phyloP scores from a whole-genome alignment of 2,113 vertebrate species.

The Piprites chloris region DNA sequence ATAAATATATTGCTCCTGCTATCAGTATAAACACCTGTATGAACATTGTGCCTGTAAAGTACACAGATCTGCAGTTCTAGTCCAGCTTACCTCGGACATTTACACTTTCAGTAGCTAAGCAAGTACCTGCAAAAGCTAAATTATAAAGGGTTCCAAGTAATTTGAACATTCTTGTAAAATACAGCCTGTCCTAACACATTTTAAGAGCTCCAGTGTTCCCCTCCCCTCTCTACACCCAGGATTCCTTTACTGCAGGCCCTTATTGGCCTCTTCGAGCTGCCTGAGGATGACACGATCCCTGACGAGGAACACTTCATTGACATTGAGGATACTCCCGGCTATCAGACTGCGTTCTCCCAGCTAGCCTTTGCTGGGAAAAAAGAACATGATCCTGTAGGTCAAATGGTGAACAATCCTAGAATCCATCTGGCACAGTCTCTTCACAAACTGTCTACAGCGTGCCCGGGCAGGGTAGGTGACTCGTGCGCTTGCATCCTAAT shows the following conservation, averaged over 20 bases:
- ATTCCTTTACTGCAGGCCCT: conserved; percentile 92
- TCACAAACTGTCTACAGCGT: conserved; percentile 93
- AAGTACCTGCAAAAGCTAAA: not conserved
- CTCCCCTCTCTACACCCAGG: conserved; percentile 66
- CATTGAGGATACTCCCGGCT: conserved; percentile 95
- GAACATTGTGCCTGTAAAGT: not conserved
- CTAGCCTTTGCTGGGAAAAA: conserved; percentile 96
- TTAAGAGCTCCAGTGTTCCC: not conserved
- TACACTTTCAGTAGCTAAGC: not conserved
- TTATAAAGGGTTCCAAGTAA: not conserved
- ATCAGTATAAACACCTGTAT: not conserved
- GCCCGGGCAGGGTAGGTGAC: conserved; percentile 88
- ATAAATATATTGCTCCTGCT: not conserved
- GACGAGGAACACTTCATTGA: conserved; percentile 98
- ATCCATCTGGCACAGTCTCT: conserved; percentile 95
- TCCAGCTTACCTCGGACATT: not conserved
- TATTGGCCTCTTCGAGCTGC: conserved; percentile 95
- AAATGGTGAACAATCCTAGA: conserved; percentile 91
- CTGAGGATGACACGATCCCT: conserved; percentile 94
- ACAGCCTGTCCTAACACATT: not conserved
- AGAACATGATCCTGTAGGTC: conserved; percentile 93
- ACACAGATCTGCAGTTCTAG: not conserved
- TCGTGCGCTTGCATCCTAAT: not conserved
- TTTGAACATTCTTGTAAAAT: not conserved
- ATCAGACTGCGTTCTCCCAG: conserved; percentile 97